phyloP scores from a whole-genome alignment of 1,140 invertebrate species.

The Drosophila murphyi region DNA sequence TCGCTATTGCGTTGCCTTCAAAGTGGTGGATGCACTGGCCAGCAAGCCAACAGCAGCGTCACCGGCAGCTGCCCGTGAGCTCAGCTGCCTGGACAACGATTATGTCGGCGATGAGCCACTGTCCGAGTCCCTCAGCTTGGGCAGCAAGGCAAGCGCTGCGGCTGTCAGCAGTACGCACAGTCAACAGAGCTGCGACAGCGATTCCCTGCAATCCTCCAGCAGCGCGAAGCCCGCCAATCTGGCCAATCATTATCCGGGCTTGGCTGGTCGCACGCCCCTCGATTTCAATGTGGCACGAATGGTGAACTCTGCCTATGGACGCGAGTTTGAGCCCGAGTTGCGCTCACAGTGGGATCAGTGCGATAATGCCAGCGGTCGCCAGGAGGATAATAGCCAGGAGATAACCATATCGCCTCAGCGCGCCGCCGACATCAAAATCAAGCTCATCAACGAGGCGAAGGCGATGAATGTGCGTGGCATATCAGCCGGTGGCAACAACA shows the following conservation, averaged over 20 bases:
- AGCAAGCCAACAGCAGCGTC: slow-evolving; percentile 29
- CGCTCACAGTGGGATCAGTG: slow-evolving; percentile 78
- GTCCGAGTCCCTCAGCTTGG: slow-evolving; percentile 72
- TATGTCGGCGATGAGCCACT: slow-evolving; percentile 69
- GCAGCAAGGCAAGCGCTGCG: slow-evolving; percentile 72
- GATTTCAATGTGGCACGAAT: slow-evolving; percentile 80
- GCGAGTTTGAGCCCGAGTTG: slow-evolving; percentile 76
- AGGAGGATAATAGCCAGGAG: slow-evolving; percentile 64
- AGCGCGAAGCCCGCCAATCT: slow-evolving; percentile 54
- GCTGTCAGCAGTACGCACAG: slow-evolving; percentile 63
- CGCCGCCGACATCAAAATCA: slow-evolving; percentile 78
- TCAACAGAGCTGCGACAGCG: slow-evolving; percentile 80
- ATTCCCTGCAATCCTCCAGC: slow-evolving; percentile 75
- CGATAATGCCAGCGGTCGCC: slow-evolving; percentile 40
- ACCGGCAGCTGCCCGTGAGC: slow-evolving; percentile 21
- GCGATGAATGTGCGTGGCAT: slow-evolving; percentile 82
- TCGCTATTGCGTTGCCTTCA: slow-evolving; percentile 80
- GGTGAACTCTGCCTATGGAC: slow-evolving; percentile 74
- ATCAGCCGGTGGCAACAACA: slow-evolving; percentile 48
- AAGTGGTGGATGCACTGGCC: slow-evolving; percentile 73
- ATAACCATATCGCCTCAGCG: slow-evolving; percentile 76
- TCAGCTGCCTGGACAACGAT: slow-evolving; percentile 73
- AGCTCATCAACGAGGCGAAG: slow-evolving; percentile 80
- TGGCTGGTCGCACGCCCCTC: slow-evolving; percentile 71
- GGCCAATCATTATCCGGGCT: slow-evolving; percentile 47